These are phyloP conservation scores for Montipora efflorescens DNA, from an alignment of 64 coral and sea anemone species.

Conservation along the genomic window DNA sequence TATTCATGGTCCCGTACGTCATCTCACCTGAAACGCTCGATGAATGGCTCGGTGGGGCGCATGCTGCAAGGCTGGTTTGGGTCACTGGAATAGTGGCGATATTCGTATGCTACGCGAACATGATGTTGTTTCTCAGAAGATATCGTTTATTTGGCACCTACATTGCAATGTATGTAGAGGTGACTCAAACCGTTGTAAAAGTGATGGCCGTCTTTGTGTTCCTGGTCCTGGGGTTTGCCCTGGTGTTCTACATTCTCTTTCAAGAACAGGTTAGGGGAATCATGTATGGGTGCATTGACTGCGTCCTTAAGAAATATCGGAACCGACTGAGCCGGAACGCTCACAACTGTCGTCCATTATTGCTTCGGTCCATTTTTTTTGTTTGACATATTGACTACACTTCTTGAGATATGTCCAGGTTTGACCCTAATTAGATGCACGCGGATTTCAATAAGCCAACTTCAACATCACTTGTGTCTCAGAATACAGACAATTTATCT, in stretches of 20 bases:
- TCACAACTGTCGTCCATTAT: too few species aligned
- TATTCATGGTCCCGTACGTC: conserved; percentile 73
- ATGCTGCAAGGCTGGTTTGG: conserved; percentile 45
- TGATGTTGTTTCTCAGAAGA: conserved; percentile 82
- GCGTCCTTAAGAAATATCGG: background rate
- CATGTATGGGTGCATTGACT: background rate
- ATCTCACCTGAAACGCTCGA: conserved; percentile 1
- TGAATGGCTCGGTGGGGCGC: background rate
- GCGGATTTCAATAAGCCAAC: too few species aligned
- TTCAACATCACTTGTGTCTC: too few species aligned
- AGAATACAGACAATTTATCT: too few species aligned
- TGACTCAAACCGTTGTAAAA: conserved; percentile 60
- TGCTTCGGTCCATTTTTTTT: too few species aligned
- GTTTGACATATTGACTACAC: too few species aligned
- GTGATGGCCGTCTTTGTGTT: conserved; percentile 67
- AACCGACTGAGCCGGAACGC: too few species aligned
- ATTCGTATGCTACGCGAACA: conserved; percentile 76
- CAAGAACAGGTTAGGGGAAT: conserved; percentile 76
- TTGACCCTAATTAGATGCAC: too few species aligned
- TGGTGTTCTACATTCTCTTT: conserved; percentile 82
- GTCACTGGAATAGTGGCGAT: conserved; percentile 63
- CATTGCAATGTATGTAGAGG: conserved; percentile 83
- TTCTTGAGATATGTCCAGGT: too few species aligned
- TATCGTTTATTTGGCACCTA: conserved; percentile 69
- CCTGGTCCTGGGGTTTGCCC: conserved; percentile 49